phyloP scores from a whole-genome alignment of 2,113 vertebrate genomes.

The Grus americana region DNA sequence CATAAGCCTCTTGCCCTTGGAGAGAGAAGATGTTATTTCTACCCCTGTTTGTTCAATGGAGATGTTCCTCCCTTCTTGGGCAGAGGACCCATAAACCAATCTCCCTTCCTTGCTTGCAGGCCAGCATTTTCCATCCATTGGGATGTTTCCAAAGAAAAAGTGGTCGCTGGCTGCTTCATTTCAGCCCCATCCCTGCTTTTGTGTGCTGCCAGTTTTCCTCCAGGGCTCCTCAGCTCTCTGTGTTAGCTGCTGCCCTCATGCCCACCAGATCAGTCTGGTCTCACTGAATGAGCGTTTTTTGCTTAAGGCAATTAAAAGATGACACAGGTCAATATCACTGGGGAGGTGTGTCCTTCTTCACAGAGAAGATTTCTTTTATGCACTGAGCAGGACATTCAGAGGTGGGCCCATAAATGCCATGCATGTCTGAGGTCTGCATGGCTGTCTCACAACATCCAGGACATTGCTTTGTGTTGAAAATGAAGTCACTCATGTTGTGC shows the following conservation, averaged over 20 bases:
- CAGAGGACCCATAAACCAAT: not conserved
- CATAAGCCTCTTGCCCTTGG: not conserved
- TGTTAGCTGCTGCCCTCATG: not conserved
- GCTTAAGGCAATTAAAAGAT: not conserved
- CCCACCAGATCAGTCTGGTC: not conserved
- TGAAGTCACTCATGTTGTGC: not conserved
- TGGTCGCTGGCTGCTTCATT: not conserved
- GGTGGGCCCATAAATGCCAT: not conserved
- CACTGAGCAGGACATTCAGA: not conserved
- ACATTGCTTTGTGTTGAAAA: not conserved
- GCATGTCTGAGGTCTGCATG: not conserved
- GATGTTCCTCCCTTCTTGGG: not conserved
- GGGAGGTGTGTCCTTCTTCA: not conserved
- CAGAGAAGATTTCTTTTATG: not conserved
- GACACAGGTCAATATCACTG: not conserved
- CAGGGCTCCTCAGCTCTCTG: not conserved
- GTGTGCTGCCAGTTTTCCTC: accelerated
- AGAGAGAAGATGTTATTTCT: not conserved
- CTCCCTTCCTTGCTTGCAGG: not conserved
- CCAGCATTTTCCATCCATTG: not conserved
- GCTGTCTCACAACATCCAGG: not conserved
- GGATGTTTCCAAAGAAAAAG: not conserved
- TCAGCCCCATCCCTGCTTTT: not conserved
- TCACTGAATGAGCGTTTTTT: not conserved
- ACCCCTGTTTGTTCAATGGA: not conserved